Evolutionary conservation across 2,888 invertebrate species (phyloP), one percentile per base, ranked within the genome.

Genomic region (Poecilobothrus nobilitatus): DNA sequence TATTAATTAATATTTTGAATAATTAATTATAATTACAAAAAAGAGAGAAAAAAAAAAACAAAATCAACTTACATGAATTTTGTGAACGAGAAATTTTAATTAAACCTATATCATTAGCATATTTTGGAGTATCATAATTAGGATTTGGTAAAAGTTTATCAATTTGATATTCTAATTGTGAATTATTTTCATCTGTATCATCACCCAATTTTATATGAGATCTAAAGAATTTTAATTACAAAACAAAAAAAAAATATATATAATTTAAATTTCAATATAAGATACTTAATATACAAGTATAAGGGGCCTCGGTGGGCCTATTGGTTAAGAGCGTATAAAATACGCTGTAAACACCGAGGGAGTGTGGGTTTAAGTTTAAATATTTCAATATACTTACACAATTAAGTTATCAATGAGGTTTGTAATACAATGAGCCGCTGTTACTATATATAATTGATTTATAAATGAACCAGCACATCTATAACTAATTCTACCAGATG

Each of bases 191-290:
- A 67, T 72, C 67, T 6, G 73, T 68, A 67, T 75, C 68, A 2
- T 89, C 90, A 3, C 90, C 90, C 53, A 90, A 79, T 41, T 89
- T 84, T 15, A 88, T 85, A 41, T 86, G 85, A 67, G 83, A 78
- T 70, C 88, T 88, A 73, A 69, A 76, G 75, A 70, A 67, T 44
- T 66, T 66, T 41, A 63, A 44, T 65, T 20, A 22, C 63, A n/a
- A n/a, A n/a, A n/a, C n/a, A 65, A 65, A 22, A 44, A 10, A 15
- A 44, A 3, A 44, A 44, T 44, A 20, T 62, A n/a, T n/a, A n/a
- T 37, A 37, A 8, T 6, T 37, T 37, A 37, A n/a, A n/a, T 37
- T 37, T 37, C 10, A 8, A 37, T 37, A n/a, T n/a, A n/a, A n/a
- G n/a, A n/a, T n/a, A n/a, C n/a, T n/a, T n/a, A n/a, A n/a, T n/a